Base-by-base conservation (phyloP, 2,888 invertebrate species). In the Eristalinus sepulchralis region DNA sequence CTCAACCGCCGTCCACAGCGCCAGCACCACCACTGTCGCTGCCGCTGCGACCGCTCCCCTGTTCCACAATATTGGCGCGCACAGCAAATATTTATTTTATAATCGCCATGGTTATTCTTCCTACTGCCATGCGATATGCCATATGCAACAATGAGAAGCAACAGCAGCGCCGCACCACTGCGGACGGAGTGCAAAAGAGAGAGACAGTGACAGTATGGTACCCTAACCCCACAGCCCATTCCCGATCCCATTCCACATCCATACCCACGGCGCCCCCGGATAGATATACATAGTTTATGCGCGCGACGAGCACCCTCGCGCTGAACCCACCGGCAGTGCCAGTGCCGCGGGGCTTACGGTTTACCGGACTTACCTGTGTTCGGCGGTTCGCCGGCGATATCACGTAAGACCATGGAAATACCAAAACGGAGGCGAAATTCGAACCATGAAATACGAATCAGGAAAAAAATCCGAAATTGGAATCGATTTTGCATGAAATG, bases 401-500 rank as follows among this genome's bases (percentile, higher is more conserved):
- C 86, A 86, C 86, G 86, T 86, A 86, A 86, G 82, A 78, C 86
- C 86, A 76, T 86, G 85, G 82, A 83, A 83, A 78, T 70, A 79
- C 82, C 82, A 68, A 85, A 85, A 72, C 85, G 53, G 72, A 81
- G 85, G 63, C 63, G 63, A 72, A 77, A 68, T 67, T 63, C 72
- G 63, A 85, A 62, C 59, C 79, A 70, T 63, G 68, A 73, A 72
- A 80, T 57, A 31, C 83, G 39, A 84, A 70, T 22, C 66, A 75
- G 66, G 64, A 70, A 85, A 73, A 27, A 70, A 73, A 71, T 78
- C 78, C 86, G 62, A 83, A 86, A 88, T 82, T 73, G 82, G 82
- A 85, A 87, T 88, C 83, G 84, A 88, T 88, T 88, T 88, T 88
- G 88, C 88, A 88, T 88, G 75, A 88, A 88, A 88, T 88, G 88